Conservation (phyloP, 30 jellyfish, hydroid and myxozoan species). For the Turritopsis dohrnii region DNA sequence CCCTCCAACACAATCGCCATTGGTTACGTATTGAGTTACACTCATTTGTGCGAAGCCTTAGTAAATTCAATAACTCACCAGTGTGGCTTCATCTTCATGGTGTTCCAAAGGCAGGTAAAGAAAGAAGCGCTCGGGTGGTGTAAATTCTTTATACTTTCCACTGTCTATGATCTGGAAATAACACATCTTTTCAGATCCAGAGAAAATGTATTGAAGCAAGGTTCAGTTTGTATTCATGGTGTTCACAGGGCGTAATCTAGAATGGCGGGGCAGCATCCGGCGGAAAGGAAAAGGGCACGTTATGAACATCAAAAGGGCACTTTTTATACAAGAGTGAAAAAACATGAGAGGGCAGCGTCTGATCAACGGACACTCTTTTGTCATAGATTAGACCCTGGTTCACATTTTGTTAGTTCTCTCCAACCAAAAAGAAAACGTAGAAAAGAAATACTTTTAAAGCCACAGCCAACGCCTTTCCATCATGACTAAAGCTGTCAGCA, state of each 20-base stretch:
- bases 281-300: no score
- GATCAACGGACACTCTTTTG: no score
- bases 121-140: constrained; percentile 24
- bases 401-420: not conserved
- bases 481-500: constrained; percentile 42
- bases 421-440: not conserved
- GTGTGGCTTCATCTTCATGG: constrained; percentile 40
- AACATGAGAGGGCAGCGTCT: no score
- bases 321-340: no score
- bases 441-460: constrained; percentile 35
- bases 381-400: no score
- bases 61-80: constrained; percentile 20
- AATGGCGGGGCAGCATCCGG: no score
- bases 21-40: no score
- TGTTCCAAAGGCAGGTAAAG: constrained; percentile 50
- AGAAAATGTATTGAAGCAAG: not conserved
- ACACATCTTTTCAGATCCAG: not conserved
- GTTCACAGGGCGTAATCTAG: no score
- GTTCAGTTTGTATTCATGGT: not conserved
- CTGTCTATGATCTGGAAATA: constrained; percentile 14
- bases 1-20: no score
- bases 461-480: constrained; percentile 42
- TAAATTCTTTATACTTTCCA: constrained; percentile 17
- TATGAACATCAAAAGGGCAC: no score
- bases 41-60: no score